phyloP scores from a whole-genome alignment of 2,888 invertebrate species.

The Frankliniella intonsa region DNA sequence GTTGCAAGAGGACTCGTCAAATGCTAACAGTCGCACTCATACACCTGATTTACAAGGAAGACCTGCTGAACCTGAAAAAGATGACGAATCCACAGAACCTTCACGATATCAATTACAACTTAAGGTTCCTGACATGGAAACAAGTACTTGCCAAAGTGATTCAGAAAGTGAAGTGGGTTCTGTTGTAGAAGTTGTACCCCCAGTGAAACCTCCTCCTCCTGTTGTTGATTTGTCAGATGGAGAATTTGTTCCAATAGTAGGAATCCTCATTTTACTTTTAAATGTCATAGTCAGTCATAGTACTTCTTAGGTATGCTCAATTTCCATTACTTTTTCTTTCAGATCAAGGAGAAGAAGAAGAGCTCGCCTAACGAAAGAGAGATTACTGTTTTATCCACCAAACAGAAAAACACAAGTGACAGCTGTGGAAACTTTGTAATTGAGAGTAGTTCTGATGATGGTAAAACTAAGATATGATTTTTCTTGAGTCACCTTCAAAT shows the following conservation, averaged over 20 bases:
- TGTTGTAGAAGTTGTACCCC: neutral
- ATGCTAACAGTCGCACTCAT: neutral
- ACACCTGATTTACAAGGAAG: neutral
- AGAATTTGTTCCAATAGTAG: neutral
- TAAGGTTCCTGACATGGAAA: neutral
- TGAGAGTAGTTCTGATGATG: constrained; percentile 11
- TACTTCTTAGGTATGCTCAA: neutral
- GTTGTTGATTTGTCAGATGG: neutral
- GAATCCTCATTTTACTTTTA: neutral
- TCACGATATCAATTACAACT: neutral
- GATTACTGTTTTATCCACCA: neutral
- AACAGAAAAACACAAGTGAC: neutral
- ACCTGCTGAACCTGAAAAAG: neutral
- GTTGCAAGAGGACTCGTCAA: neutral
- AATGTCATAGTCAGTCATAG: neutral
- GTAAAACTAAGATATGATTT: neutral
- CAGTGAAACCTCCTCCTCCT: neutral
- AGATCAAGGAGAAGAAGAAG: neutral
- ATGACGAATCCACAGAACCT: neutral
- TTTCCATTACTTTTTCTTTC: neutral
- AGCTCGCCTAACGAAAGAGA: neutral
- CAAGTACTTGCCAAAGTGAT: neutral
- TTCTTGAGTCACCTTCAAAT: neutral
- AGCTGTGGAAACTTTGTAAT: neutral
- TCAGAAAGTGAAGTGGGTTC: constrained; percentile 7